phyloP scores from a whole-genome alignment of 23 tunicate genomes.

The Halocynthia roretzi region DNA sequence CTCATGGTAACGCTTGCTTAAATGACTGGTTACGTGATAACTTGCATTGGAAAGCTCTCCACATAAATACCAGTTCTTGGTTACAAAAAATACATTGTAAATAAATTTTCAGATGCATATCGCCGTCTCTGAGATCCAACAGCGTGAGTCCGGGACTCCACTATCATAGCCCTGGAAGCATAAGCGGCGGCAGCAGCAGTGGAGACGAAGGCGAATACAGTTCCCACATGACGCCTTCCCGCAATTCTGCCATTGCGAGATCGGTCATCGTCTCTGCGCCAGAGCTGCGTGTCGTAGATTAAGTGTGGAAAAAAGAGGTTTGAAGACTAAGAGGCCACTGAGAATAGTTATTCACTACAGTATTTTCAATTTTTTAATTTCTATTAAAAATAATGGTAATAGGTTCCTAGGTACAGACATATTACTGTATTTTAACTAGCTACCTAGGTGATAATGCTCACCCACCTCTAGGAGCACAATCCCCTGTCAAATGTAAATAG shows the following conservation, averaged over 20 bases:
- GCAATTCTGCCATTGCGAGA: constrained; percentile 29
- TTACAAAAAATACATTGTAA: too few relatives aligned
- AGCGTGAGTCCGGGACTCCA: constrained; percentile 83
- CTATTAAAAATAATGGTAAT: not conserved
- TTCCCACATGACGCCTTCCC: not conserved
- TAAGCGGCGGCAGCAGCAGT: constrained; percentile 71
- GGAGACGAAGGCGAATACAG: constrained; percentile 76
- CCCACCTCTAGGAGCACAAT: not conserved
- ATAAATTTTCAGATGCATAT: constrained; percentile 10
- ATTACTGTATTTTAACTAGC: not conserved
- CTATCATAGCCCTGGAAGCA: constrained; percentile 31
- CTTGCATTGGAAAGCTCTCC: too few relatives aligned
- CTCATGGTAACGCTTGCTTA: not conserved
- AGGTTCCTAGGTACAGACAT: not conserved
- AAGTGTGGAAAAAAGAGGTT: not conserved
- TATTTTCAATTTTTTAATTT: not conserved
- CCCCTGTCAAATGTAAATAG: not conserved
- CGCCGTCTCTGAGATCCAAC: constrained; percentile 37
- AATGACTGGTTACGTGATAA: too few relatives aligned
- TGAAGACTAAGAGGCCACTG: not conserved
- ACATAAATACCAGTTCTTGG: too few relatives aligned
- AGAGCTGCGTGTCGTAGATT: constrained; percentile 68
- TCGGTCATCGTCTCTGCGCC: constrained; percentile 71
- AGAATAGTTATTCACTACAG: too few relatives aligned
- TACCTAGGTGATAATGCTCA: not conserved